Evolutionary conservation across 2,888 invertebrate species (phyloP).

Genomic region (Zygothrica quintamaculata): DNA sequence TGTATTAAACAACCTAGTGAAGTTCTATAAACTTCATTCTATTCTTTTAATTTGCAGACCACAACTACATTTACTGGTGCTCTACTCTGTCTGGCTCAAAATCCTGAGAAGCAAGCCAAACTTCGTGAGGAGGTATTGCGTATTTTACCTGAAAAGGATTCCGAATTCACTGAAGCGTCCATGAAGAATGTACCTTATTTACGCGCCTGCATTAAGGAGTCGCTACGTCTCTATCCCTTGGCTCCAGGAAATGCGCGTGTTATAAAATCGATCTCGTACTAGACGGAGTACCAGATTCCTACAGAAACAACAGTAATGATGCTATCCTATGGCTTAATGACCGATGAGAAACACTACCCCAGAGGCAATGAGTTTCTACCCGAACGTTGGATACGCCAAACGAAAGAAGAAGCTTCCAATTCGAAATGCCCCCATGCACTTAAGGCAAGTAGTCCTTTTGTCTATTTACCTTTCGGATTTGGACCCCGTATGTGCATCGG

Average conservation of each 20-base stretch:
- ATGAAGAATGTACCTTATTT: conserved; percentile 87
- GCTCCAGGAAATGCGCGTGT: conserved; percentile 86
- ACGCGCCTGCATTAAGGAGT: conserved; percentile 90
- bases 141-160: conserved; percentile 84
- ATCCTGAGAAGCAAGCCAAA: conserved; percentile 88
- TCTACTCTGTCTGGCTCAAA: conserved; percentile 85
- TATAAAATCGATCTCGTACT: no score
- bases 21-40: background rate
- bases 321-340: conserved; percentile 86
- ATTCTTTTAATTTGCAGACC: conserved; percentile 79
- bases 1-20: no score
- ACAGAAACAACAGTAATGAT: conserved; percentile 89
- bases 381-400: conserved; percentile 89
- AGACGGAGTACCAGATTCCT: no score
- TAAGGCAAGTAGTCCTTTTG: conserved; percentile 74
- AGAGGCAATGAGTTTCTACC: conserved; percentile 88
- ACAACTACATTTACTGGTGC: conserved; percentile 63
- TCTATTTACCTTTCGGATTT: conserved; percentile 88
- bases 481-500: conserved; percentile 90
- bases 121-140: conserved; percentile 86
- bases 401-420: conserved; percentile 62
- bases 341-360: conserved; percentile 87
- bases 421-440: conserved; percentile 89
- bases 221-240: conserved; percentile 87
- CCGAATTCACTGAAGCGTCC: conserved; percentile 84